Evolutionary conservation across 2,888 invertebrate species (phyloP), one percentile per base, ranked within the genome.

Genomic region (Tiphia femorata): DNA sequence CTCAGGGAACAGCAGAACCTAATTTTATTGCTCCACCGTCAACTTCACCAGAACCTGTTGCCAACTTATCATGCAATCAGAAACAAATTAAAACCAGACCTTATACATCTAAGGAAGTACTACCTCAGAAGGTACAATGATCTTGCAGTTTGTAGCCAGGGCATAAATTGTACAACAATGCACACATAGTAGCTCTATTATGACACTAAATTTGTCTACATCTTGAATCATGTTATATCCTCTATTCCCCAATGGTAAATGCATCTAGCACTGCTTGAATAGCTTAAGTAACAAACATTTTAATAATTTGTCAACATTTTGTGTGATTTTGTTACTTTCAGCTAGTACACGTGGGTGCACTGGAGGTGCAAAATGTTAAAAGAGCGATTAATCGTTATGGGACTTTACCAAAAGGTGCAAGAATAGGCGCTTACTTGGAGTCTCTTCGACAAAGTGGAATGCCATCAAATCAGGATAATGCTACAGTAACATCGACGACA

Each of bases 341-440:
- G 86, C 88, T 87, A 72, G 90, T 94, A 25, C 93, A 94, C 74
- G 94, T 97, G 62, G 97, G 96, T 49, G 96, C 97, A 17, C 86
- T 97, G 70, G 97, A 97, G 85, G 96, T 96, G 66, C 95, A 96
- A 85, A 97, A 97, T 85, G 97, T 97, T 47, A 93, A 95, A 78
- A 91, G 95, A 68, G 96, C 96, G 40, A 95, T 95, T 67, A 97
- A 95, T 84, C 89, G 97, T 20, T 98, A 97, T 82, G 98, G 98
- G 14, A 98, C 98, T 7, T 86, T 98, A 77, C 98, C 98, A 0
- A 98, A 98, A 85, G 97, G 94, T 42, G 96, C 96, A 7, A 89
- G 98, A 66, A 98, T 98, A 73, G 97, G 97, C 23, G 98, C 97
- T 4, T 98, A 96, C 84, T 86, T 98, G 49, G 97, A 98, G 84